These are phyloP conservation scores for Tachysurus fulvidraco DNA, from an alignment of 2,113 vertebrate genomes.

Conservation along the genomic window DNA sequence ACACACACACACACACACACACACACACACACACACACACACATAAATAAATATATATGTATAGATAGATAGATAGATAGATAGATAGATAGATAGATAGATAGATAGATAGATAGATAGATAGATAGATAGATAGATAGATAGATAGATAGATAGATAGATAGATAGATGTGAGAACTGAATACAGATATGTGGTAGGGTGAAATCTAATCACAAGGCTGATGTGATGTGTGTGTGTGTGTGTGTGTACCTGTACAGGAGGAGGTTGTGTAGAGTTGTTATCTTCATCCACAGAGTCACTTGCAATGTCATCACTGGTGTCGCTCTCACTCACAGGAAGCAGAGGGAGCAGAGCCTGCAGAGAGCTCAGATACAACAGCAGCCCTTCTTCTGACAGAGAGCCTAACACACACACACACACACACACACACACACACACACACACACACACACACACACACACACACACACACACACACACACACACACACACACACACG, in stretches of 20 bases:
- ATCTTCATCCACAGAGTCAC: slow-evolving; percentile 94
- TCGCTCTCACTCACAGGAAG: slow-evolving; percentile 81
- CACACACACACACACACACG: slow-evolving; percentile 35
- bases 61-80: too few species aligned
- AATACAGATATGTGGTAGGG: too few species aligned
- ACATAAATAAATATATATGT: too few species aligned
- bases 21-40: too few species aligned
- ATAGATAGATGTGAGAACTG: neutral
- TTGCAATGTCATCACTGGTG: slow-evolving; percentile 77
- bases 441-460: slow-evolving; percentile 27
- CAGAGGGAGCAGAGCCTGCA: slow-evolving; percentile 85
- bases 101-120: too few species aligned
- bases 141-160: too few species aligned
- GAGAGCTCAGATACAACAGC: slow-evolving; percentile 85
- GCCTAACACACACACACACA: slow-evolving; percentile 69
- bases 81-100: too few species aligned
- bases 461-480: slow-evolving; percentile 21
- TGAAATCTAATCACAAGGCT: neutral
- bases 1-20: too few species aligned
- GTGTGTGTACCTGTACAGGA: slow-evolving; percentile 69
- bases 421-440: neutral
- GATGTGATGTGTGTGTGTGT: neutral
- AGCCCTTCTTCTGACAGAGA: slow-evolving; percentile 90
- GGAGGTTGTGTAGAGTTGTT: slow-evolving; percentile 73
- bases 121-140: too few species aligned